Evolutionary conservation across 1,140 invertebrate genomes (phyloP), one percentile per base, ranked within the genome.

Genomic region (Pseudomyrmex sp.): DNA sequence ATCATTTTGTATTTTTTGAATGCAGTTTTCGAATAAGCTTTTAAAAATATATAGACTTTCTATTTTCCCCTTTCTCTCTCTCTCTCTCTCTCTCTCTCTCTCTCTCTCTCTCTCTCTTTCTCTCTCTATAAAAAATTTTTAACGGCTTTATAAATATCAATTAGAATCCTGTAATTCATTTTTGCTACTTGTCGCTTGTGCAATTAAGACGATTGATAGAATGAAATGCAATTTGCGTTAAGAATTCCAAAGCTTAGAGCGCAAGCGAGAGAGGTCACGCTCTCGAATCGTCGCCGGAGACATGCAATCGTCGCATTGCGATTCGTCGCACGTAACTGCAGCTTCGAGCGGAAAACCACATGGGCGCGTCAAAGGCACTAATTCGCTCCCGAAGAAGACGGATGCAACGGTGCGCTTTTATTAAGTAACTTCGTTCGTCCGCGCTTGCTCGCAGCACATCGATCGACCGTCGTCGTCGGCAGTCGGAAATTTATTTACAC

Each of bases 191-290:
- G 10, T 13, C 8, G 56, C 18, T 20, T 26, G 35, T 10, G 50
- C 50, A 74, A 74, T 56, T 83, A 72, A 56, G 44, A 63, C 15
- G 48, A n/a, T 35, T 83, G 56, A 83, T 83, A 83, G 20, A 20
- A 23, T 69, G 15, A 35, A 35, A 58, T 62, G 20, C 52, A 70
- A 77, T 76, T 20, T 48, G 65, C 50, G 56, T n/a, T 63, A 68
- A 76, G 26, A 18, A 77, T 63, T 18, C 20, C 2, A 5, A 3
- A 4, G 35, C n/a, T 48, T n/a, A 44, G 44, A 18, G 65, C 52
- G 46, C 52, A 72, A 18, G 15, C 46, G 48, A 20, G 20, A 50
- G 48, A 83, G 35, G 61, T 48, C n/a, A n/a, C 26, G 26, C 35
- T 35, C 35, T 35, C 35, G 44, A 44, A 68, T 48, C 35, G 26